Conservation (phyloP, 2,888 invertebrate genomes). For the Drosophila nigritarsus region DNA sequence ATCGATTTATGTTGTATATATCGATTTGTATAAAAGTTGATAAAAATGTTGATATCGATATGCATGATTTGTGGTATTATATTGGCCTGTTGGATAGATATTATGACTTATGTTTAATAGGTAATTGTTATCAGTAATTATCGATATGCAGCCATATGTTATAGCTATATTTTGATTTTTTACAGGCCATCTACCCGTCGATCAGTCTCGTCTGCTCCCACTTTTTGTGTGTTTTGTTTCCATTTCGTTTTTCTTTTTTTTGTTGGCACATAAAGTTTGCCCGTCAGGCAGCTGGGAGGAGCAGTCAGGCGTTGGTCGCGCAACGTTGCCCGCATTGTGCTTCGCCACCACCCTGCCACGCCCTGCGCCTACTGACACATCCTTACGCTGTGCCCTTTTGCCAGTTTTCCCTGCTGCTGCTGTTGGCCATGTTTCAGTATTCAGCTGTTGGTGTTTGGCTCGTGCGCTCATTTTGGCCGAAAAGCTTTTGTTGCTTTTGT, state of each 20-base stretch:
- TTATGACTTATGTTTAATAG: fast-evolving
- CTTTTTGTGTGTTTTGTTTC: slow-evolving; percentile 14
- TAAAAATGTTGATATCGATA: too few relatives aligned
- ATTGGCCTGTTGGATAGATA: too few relatives aligned
- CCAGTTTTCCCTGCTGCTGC: slow-evolving; percentile 4
- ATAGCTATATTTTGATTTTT: too few relatives aligned
- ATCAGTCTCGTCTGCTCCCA: background rate
- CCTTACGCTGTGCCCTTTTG: background rate
- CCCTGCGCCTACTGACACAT: background rate
- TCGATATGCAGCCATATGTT: background rate
- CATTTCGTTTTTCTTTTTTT: background rate
- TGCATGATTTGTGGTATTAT: too few relatives aligned
- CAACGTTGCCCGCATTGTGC: slow-evolving; percentile 78
- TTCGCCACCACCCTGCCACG: slow-evolving; percentile 8
- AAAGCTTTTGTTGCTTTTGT: slow-evolving; percentile 62
- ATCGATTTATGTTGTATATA: too few relatives aligned
- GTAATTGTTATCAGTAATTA: background rate
- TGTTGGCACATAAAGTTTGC: slow-evolving; percentile 58
- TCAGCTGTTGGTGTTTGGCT: slow-evolving; percentile 64
- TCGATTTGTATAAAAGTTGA: too few relatives aligned
- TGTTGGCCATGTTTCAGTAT: slow-evolving; percentile 24
- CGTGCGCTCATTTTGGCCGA: slow-evolving; percentile 55
- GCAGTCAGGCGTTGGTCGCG: slow-evolving; percentile 53
- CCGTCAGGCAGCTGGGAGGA: slow-evolving; percentile 32
- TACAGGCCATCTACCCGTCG: slow-evolving; percentile 1